Conservation (phyloP, 1,140 invertebrate species). For the Bombus sylvicola region DNA sequence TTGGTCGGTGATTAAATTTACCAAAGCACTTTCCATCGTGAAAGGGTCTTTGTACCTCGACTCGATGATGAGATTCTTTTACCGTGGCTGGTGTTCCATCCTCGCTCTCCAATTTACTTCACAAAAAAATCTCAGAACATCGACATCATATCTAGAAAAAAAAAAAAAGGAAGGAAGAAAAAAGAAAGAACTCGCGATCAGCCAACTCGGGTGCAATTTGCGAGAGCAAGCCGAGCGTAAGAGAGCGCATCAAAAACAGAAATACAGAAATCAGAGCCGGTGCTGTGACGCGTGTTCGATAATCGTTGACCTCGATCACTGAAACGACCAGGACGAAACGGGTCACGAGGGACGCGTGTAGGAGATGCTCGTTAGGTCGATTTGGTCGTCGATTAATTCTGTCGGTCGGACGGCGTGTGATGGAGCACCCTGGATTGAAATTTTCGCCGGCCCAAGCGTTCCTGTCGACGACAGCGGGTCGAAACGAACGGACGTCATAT, state of each 20-base stretch:
- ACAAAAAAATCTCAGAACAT: not conserved
- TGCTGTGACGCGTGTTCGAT: slow-evolving; percentile 1
- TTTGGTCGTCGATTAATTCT: slow-evolving; percentile 42
- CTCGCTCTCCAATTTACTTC: not conserved
- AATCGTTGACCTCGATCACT: slow-evolving; percentile 43
- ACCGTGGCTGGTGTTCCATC: not conserved
- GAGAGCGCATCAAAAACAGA: not conserved
- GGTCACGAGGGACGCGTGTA: slow-evolving; percentile 36
- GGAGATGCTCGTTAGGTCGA: slow-evolving; percentile 13
- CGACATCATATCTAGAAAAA: not conserved
- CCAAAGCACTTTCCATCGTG: not conserved
- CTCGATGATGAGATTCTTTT: not conserved
- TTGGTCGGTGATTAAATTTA: slow-evolving; percentile 30
- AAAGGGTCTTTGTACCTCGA: not conserved
- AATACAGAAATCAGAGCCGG: not conserved
- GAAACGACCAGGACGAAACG: slow-evolving; percentile 16
- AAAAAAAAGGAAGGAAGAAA: not conserved
- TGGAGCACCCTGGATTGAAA: slow-evolving; percentile 34
- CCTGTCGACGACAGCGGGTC: slow-evolving; percentile 26
- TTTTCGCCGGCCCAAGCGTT: slow-evolving; percentile 15
- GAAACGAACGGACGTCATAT: slow-evolving; percentile 25
- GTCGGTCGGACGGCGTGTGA: slow-evolving; percentile 7
- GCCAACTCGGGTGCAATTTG: not conserved
- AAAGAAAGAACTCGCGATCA: not conserved
- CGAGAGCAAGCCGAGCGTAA: not conserved